Percentiles rank a stretch among this genome's conserved stretches.
phyloP scores from a whole-genome alignment of 2,888 invertebrate genomes.

The Cylindroiulus punctatus region DNA sequence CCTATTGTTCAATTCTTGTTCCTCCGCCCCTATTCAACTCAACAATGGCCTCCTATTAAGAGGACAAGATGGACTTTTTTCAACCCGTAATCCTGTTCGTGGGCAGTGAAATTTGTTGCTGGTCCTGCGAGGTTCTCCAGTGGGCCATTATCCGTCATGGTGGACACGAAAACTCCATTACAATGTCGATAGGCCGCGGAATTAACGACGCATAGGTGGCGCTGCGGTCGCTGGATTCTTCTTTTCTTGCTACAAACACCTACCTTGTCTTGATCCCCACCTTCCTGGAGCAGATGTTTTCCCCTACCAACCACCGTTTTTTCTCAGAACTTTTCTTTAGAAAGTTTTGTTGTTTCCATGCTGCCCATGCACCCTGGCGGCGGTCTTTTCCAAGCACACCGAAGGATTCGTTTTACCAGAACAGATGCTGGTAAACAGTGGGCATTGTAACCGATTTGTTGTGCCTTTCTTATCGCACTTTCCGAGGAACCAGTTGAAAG shows the following conservation, averaged over 20 bases:
- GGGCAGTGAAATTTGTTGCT: neutral
- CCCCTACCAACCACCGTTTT: neutral
- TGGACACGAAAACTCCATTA: slow-evolving; percentile 39
- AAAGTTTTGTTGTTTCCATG: slow-evolving; percentile 3
- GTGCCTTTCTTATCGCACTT: slow-evolving; percentile 27
- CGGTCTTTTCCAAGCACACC: neutral
- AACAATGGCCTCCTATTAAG: slow-evolving; percentile 30
- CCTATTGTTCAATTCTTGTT: neutral
- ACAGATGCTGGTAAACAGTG: slow-evolving; percentile 39
- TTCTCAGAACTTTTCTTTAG: neutral
- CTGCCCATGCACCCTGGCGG: neutral
- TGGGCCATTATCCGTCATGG: neutral
- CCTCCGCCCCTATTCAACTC: neutral
- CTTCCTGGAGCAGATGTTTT: slow-evolving; percentile 33
- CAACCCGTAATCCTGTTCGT: neutral
- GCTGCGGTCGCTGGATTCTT: neutral
- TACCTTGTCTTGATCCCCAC: slow-evolving; percentile 4
- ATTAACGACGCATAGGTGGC: slow-evolving; percentile 6
- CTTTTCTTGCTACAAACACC: neutral
- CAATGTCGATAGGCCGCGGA: slow-evolving; percentile 6
- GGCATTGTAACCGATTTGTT: slow-evolving; percentile 31
- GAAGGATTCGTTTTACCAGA: neutral
- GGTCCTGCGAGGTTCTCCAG: neutral
- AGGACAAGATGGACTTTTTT: slow-evolving; percentile 2
- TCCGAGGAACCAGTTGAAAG: neutral